Conservation (phyloP, 2,888 invertebrate genomes). For the Nezara viridula region DNA sequence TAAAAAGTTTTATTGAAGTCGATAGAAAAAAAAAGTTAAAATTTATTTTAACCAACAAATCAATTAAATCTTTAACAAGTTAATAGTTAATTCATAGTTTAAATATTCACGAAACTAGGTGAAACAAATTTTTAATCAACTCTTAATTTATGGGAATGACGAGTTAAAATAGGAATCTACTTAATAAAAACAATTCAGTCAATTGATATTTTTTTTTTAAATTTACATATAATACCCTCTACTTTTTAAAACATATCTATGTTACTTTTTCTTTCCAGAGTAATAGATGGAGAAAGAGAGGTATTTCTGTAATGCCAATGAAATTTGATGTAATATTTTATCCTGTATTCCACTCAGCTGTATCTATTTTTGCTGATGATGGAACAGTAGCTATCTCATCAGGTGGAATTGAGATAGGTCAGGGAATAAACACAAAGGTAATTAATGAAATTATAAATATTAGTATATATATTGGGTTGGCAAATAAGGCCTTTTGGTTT, state of each 20-base stretch:
- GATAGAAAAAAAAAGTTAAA: no score
- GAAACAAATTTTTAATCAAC: neutral
- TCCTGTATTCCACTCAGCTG: slow-evolving; percentile 74
- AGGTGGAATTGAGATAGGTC: slow-evolving; percentile 84
- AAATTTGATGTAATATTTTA: slow-evolving; percentile 74
- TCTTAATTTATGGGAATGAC: neutral
- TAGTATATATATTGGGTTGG: no score
- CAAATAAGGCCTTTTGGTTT: no score
- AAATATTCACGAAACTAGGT: no score
- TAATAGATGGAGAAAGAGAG: slow-evolving; percentile 87
- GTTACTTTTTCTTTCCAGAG: slow-evolving; percentile 69
- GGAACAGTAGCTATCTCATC: slow-evolving; percentile 80
- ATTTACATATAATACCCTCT: no score
- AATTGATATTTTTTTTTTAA: neutral
- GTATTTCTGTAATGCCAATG: slow-evolving; percentile 78
- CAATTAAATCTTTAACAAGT: no score
- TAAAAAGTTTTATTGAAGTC: no score
- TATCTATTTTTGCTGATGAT: slow-evolving; percentile 81
- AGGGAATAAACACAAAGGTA: slow-evolving; percentile 85
- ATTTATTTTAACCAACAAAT: no score
- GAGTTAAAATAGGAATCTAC: neutral
- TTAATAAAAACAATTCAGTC: neutral
- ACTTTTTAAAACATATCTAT: neutral
- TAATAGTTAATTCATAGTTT: no score
- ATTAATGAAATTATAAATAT: neutral